These are phyloP conservation scores for Lasioglossum marginatum DNA, from an alignment of 2,888 invertebrate genomes.

Conservation along the genomic window DNA sequence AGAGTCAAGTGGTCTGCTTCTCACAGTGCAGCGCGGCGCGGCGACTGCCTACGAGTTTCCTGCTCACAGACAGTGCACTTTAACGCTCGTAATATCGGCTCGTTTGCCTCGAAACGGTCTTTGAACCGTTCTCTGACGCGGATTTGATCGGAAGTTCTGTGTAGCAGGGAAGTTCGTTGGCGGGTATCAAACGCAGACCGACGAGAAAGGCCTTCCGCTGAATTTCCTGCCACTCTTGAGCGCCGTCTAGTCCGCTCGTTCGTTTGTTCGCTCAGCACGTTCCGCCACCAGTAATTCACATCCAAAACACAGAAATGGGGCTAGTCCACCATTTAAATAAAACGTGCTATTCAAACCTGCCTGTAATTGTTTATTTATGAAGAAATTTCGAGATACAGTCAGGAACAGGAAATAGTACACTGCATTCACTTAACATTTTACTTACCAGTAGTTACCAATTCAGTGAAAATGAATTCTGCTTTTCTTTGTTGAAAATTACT, in stretches of 20 bases:
- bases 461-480: background rate
- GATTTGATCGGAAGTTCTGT: background rate
- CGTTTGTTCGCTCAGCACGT: conserved; percentile 73
- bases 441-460: background rate
- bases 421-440: background rate
- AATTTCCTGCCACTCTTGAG: conserved; percentile 78
- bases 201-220: conserved; percentile 79
- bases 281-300: conserved; percentile 70
- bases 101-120: background rate
- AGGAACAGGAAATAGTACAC: background rate
- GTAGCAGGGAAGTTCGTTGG: conserved; percentile 40
- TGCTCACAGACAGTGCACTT: conserved; percentile 26
- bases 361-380: background rate
- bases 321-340: background rate
- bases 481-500: background rate
- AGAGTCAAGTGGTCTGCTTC: conserved; percentile 65
- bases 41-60: conserved; percentile 49
- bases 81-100: background rate
- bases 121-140: background rate
- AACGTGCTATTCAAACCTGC: background rate
- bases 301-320: background rate
- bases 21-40: conserved; percentile 67
- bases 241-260: conserved; percentile 76
- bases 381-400: background rate
- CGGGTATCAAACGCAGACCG: conserved; percentile 54